Base-by-base conservation (phyloP, 2,797 vertebrate species). In the Melanotaenia boesemani region DNA sequence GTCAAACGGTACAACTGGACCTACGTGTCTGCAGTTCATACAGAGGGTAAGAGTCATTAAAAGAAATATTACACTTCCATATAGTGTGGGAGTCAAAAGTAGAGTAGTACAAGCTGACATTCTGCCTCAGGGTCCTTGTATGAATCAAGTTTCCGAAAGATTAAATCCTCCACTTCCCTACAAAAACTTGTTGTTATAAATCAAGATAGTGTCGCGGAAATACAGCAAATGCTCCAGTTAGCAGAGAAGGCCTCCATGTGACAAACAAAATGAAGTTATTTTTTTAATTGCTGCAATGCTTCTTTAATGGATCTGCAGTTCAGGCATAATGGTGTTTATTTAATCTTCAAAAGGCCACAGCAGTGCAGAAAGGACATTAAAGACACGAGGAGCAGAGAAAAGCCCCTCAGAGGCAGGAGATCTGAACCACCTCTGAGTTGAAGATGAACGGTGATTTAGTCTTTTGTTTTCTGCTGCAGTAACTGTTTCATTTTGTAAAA, bases 1-100 rank as follows among this genome's bases (percentile, higher is more conserved):
- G 96, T 99, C 76, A 99, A 99, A 68, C 94, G 96, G 16, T 99
- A 99, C 92, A 99, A 99, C 93, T 99, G 98, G 98, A 99, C 97
- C 68, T 99, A 99, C 1, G 97, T 99, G 74, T 99, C 98, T 57
- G 98, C 98, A 18, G 97, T 99, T 59, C 98, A 99, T 85, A 99
- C 98, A 0, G 98, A 99, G 95, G 98, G 98, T 98, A 95, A 94
- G 95, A 18, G 44, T n/a, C 9, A 58, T 55, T 18, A 26, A 54
- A 36, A 26, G 9, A 13, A 44, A n/a, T n/a, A 24, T 44, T 22
- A 57, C 52, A 54, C 22, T 18, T 54, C 11, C 9, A 26, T 13
- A 54, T 26, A 5, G 5, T 28, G n/a, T 1, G 22, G 28, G 0
- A 52, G 63, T 10, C 9, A 6, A 7, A 50, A 48, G 26, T 5